These are phyloP conservation scores for Amaurobius ferox DNA, from an alignment of 2,888 invertebrate species.

Conservation along the genomic window DNA sequence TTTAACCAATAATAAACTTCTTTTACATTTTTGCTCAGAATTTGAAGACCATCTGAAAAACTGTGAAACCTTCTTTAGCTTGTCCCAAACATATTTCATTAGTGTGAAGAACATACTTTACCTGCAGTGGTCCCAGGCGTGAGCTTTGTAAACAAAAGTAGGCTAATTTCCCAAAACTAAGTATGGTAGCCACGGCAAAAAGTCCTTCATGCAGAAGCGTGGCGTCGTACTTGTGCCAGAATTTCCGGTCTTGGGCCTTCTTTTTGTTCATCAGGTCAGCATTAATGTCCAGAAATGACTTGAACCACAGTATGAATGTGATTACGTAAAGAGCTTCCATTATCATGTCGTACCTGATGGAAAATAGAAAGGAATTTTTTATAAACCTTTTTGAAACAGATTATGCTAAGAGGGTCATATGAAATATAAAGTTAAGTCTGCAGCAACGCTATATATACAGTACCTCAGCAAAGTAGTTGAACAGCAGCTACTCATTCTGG, in stretches of 20 bases:
- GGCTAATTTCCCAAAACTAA: slow-evolving; percentile 83
- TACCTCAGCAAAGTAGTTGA: too few relatives aligned
- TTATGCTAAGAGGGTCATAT: too few relatives aligned
- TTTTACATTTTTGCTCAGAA: too few relatives aligned
- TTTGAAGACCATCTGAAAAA: too few relatives aligned
- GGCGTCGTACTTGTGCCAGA: slow-evolving; percentile 83
- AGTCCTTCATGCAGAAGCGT: slow-evolving; percentile 83
- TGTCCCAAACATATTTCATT: too few relatives aligned
- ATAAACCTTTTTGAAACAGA: too few relatives aligned
- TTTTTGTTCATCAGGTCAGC: slow-evolving; percentile 6
- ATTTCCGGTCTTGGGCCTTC: slow-evolving; percentile 81
- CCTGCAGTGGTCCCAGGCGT: slow-evolving; percentile 82
- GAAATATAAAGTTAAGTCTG: too few relatives aligned
- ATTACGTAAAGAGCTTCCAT: slow-evolving; percentile 86
- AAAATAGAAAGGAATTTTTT: slow-evolving; percentile 76
- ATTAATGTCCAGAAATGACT: not conserved
- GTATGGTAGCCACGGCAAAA: slow-evolving; percentile 83
- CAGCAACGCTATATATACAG: too few relatives aligned
- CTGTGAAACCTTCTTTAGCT: too few relatives aligned
- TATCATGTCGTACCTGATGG: slow-evolving; percentile 79
- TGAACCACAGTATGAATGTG: slow-evolving; percentile 84
- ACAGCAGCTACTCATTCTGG: too few relatives aligned
- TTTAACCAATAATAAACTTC: too few relatives aligned
- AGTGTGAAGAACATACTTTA: too few relatives aligned
- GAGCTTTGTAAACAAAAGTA: slow-evolving; percentile 83